phyloP scores from a whole-genome alignment of 92 coral and sea anemone genomes.

The Parazoanthus darwini region DNA sequence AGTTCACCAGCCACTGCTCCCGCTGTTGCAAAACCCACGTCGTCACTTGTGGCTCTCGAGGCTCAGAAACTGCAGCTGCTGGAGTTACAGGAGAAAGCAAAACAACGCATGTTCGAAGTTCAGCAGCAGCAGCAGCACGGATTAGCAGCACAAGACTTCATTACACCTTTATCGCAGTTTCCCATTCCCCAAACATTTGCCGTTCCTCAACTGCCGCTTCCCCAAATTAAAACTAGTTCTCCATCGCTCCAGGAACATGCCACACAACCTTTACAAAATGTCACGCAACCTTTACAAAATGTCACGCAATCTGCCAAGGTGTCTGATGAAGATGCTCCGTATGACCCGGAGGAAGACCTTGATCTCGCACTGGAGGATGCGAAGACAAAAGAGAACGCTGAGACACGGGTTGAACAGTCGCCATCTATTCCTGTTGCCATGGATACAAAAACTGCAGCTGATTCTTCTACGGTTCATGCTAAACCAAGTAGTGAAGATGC shows the following conservation, averaged over 20 bases:
- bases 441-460: not conserved
- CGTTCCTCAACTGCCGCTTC: conserved; percentile 3
- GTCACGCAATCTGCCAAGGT: conserved; percentile 7
- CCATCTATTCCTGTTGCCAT: not conserved
- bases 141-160: conserved; percentile 6
- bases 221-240: not conserved
- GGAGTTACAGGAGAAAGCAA: conserved; percentile 68
- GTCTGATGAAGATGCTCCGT: conserved; percentile 79
- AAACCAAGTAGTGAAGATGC: not conserved
- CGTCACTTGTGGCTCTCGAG: conserved; percentile 48
- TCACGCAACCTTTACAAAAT: conserved; percentile 9
- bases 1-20: conserved; percentile 26
- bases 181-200: conserved; percentile 12
- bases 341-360: conserved; percentile 94
- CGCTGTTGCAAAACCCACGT: not conserved
- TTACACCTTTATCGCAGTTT: conserved; percentile 12
- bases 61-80: conserved; percentile 62
- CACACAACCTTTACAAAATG: conserved; percentile 7
- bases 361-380: conserved; percentile 70
- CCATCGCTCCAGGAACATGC: not conserved
- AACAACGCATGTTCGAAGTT: conserved; percentile 57
- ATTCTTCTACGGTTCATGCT: not conserved
- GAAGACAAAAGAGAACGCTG: conserved; percentile 8
- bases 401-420: not conserved
- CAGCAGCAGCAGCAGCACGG: conserved; percentile 49